Conservation (phyloP, 2,797 vertebrate species). For the Leuciscus waleckii region DNA sequence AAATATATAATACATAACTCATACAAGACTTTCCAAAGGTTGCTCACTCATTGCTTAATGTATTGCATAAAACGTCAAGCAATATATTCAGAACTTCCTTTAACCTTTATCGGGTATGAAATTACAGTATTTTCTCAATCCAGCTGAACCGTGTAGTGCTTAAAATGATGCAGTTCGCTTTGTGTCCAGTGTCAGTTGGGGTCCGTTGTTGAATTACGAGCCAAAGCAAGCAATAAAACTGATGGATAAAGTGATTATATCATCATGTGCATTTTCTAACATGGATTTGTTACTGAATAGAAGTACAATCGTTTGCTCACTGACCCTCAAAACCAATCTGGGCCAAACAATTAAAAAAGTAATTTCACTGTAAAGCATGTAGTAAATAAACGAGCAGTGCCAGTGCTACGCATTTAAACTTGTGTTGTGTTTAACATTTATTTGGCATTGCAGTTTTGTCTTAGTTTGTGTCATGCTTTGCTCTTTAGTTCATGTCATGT, state of each 20-base stretch:
- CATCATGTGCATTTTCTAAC: slow-evolving; percentile 54
- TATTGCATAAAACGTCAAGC: slow-evolving; percentile 28
- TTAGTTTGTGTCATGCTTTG: slow-evolving; percentile 11
- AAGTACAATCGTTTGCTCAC: slow-evolving; percentile 42
- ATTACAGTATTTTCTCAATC: neutral
- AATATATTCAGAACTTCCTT: neutral
- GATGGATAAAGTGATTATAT: slow-evolving; percentile 53
- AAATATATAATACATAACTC: too few relatives aligned
- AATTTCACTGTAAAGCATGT: slow-evolving; percentile 22
- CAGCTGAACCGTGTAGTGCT: neutral
- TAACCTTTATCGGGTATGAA: neutral
- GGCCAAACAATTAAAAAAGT: slow-evolving; percentile 30
- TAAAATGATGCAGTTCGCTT: neutral
- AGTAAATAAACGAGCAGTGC: neutral
- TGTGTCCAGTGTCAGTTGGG: too few relatives aligned
- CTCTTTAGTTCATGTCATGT: neutral
- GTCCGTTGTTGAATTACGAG: neutral
- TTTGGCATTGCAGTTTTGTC: neutral
- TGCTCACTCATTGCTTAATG: too few relatives aligned
- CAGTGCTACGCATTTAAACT: neutral
- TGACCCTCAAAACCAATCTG: slow-evolving; percentile 50
- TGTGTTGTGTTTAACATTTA: neutral
- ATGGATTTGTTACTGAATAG: slow-evolving; percentile 57
- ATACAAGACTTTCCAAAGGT: too few relatives aligned
- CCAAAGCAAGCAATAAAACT: slow-evolving; percentile 59